A percentile compares a stretch with the other conserved stretches of the same genome.
phyloP scores from a whole-genome alignment of 2,797 vertebrate genomes.

The Nyctibius grandis region DNA sequence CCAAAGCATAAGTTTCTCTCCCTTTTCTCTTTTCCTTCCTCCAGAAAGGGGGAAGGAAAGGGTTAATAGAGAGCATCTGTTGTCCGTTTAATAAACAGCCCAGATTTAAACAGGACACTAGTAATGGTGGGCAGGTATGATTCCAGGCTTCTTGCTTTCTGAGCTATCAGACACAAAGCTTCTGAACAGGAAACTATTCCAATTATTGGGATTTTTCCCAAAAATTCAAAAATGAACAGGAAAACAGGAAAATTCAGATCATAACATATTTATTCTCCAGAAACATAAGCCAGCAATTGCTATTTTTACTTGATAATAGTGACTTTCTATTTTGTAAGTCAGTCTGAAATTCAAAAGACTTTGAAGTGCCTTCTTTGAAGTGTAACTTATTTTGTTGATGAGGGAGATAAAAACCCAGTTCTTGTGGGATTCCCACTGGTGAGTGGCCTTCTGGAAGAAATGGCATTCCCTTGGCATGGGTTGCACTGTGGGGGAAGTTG shows the following conservation, averaged over 20 bases:
- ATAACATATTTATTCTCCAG: not conserved
- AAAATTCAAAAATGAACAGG: not conserved
- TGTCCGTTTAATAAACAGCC: too few relatives aligned
- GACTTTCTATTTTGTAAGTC: not conserved
- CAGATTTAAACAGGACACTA: too few relatives aligned
- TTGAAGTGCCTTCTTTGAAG: too few relatives aligned
- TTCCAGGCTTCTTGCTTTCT: not conserved
- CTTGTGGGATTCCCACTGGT: not conserved
- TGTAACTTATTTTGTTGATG: not conserved
- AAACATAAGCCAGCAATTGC: not conserved
- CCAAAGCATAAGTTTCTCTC: too few relatives aligned
- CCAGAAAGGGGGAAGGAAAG: too few relatives aligned
- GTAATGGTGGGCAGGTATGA: not conserved
- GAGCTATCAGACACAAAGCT: not conserved
- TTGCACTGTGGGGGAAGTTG: not conserved
- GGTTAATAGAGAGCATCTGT: too few relatives aligned
- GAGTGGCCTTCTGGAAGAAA: not conserved
- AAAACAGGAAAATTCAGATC: conserved; percentile 5
- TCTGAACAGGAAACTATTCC: not conserved
- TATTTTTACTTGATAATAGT: not conserved
- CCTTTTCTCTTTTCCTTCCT: too few relatives aligned
- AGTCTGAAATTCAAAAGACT: not conserved
- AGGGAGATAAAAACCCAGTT: not conserved
- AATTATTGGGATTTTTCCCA: not conserved
- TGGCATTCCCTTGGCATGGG: not conserved